Evolutionary conservation across 2,113 vertebrate genomes (phyloP), one percentile per base, ranked within the genome.

Genomic region (Hipposideros armiger): DNA sequence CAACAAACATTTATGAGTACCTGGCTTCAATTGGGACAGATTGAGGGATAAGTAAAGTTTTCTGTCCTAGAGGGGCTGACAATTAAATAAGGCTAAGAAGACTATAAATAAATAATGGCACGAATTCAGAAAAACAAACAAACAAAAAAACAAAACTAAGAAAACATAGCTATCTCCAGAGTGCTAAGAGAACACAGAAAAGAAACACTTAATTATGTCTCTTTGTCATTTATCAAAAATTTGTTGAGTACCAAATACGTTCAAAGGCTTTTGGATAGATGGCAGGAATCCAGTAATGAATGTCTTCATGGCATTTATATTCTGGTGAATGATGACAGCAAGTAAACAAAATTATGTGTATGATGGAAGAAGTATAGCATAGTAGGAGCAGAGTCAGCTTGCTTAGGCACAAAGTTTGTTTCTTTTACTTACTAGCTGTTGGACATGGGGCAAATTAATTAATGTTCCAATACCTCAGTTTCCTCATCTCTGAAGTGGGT

Each of bases 1-100:
- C 90, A 90, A 93, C 62, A 94, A 96, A 94, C 66, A 91, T 85
- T 78, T 94, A 94, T 88, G 91, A 94, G 45, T 40, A 94, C 76
- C 8, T 36, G 76, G 15, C 70, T 92, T 84, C 94, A 72, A 64
- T 64, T 73, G 87, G 70, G 84, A 96, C 80, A 87, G 76, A 58
- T 0, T 94, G 87, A 94, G 93, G 66, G 45, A 81, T 87, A 95
- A 86, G 70, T 84, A 87, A 87, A 94, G 76, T 88, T 96, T 90
- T 96, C 74, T 88, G 30, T 90, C 73, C 94, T 94, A 66, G 30
- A 81, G 60, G 54, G 72, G 14, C 24, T 88, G 92, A 85, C n/a
- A 85, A 82, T 94, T 91, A 70, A 96, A 85, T 94, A 95, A 88
- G 22, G 24, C 45, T 66, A 74, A 36, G 73, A 77, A 74, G 28